phyloP scores from a whole-genome alignment of 2,113 vertebrate genomes.

The Archilochus colubris region DNA sequence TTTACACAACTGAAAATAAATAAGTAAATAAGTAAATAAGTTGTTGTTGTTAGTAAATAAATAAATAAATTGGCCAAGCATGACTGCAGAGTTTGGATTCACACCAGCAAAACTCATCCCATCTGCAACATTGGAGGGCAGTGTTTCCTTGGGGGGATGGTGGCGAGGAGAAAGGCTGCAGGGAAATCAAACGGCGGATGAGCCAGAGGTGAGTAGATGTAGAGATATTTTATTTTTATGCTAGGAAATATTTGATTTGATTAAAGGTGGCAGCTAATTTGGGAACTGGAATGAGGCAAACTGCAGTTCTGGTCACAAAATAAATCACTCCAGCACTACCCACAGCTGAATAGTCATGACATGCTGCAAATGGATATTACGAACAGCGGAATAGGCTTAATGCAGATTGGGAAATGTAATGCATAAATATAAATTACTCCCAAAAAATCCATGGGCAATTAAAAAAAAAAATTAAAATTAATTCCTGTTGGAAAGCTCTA shows the following conservation, averaged over 20 bases:
- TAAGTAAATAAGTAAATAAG: too few species aligned
- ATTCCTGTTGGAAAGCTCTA: background rate
- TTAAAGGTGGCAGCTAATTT: background rate
- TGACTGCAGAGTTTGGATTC: background rate
- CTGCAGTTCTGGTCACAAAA: background rate
- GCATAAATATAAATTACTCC: background rate
- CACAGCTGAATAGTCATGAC: background rate
- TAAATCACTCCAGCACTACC: background rate
- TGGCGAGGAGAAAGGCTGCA: rapidly evolving
- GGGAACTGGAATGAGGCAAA: background rate
- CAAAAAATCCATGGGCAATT: background rate
- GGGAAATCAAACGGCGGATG: background rate
- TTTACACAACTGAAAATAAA: background rate
- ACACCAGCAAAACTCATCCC: background rate
- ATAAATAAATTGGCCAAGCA: background rate
- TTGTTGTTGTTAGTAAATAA: too few species aligned
- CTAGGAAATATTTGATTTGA: background rate
- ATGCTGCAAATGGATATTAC: background rate
- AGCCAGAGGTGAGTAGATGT: background rate
- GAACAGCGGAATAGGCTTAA: background rate
- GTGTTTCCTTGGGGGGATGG: background rate
- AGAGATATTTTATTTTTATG: background rate
- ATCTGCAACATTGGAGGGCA: background rate
- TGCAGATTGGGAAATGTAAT: background rate
- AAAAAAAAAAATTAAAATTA: background rate